Evolutionary conservation across 2,113 vertebrate genomes (phyloP).

Genomic region (Thinocorus orbignyianus): DNA sequence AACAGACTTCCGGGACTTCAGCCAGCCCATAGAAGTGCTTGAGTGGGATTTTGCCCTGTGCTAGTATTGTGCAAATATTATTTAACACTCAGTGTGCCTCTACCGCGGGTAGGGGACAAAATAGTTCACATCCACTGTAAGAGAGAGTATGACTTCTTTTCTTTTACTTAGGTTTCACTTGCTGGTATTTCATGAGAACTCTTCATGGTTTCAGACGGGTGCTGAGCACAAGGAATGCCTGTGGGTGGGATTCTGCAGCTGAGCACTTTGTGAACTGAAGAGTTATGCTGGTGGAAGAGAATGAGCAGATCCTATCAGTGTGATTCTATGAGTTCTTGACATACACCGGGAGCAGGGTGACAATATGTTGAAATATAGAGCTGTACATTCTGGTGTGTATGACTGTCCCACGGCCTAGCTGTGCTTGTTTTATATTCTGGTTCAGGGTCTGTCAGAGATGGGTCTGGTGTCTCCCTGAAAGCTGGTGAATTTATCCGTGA

Average conservation of each 20-base stretch:
- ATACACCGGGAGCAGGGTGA: rapidly evolving
- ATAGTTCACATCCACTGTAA: neutral
- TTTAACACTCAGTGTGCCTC: rapidly evolving
- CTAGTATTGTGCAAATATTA: neutral
- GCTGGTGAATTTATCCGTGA: neutral
- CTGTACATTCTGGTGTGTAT: rapidly evolving
- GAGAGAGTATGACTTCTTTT: neutral
- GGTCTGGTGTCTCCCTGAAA: neutral
- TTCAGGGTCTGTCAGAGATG: neutral
- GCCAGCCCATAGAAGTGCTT: neutral
- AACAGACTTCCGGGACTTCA: neutral
- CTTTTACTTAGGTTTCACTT: neutral
- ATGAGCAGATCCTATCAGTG: neutral
- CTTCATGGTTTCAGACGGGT: rapidly evolving
- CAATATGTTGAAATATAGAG: neutral
- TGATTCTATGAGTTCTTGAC: neutral
- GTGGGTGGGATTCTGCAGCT: neutral
- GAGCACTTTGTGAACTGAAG: neutral
- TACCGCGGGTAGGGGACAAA: neutral
- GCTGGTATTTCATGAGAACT: neutral
- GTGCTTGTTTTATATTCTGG: neutral
- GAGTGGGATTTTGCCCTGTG: neutral
- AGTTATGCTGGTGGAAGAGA: neutral
- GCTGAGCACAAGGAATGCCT: rapidly evolving
- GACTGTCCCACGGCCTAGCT: neutral